Evolutionary conservation across 2,113 vertebrate species (phyloP).

Genomic region (Athene noctua): DNA sequence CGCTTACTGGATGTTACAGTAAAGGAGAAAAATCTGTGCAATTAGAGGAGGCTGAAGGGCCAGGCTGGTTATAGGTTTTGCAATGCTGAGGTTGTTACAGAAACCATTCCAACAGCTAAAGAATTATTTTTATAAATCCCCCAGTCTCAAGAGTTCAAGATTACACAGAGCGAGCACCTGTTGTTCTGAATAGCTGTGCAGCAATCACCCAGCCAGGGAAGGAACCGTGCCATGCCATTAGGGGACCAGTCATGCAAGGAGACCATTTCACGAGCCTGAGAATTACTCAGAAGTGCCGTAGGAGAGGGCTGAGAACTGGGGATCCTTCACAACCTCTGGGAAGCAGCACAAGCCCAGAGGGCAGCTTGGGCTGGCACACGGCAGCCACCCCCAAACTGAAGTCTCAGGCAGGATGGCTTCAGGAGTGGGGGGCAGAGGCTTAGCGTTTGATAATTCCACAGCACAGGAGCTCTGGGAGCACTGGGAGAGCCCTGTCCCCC

Average conservation of each 20-base stretch:
- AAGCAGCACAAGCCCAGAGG: background rate
- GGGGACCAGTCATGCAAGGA: background rate
- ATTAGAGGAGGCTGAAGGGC: background rate
- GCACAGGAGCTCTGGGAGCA: background rate
- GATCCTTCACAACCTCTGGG: background rate
- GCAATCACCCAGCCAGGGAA: background rate
- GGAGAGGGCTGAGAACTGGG: background rate
- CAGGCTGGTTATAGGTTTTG: background rate
- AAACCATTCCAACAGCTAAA: background rate
- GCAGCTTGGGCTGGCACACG: fast-evolving
- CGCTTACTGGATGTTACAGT: fast-evolving
- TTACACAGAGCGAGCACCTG: fast-evolving
- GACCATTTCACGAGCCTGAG: no score
- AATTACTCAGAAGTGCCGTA: background rate
- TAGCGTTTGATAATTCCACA: background rate
- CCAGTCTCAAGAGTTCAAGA: background rate
- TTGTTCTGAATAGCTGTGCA: background rate
- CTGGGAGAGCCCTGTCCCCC: background rate
- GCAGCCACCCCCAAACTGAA: background rate
- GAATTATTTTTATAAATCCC: background rate
- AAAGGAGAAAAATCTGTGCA: background rate
- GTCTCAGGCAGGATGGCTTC: background rate
- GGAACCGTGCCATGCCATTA: background rate
- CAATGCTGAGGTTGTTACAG: background rate
- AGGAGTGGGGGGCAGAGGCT: background rate